These are phyloP conservation scores for Apotomis capreana DNA, from an alignment of 2,888 invertebrate genomes.

Conservation along the genomic window DNA sequence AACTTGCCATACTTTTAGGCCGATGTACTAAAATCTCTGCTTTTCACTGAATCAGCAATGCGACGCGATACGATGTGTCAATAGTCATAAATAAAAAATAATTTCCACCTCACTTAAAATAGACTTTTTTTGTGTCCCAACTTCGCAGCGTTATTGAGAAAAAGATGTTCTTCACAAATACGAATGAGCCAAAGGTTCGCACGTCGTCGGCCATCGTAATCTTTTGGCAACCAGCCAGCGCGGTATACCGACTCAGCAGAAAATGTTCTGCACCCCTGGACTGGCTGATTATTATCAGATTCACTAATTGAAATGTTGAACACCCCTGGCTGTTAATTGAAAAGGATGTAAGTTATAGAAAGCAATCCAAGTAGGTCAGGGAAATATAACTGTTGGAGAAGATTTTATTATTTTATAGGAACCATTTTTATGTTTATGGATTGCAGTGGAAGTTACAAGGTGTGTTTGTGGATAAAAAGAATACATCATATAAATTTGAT, in stretches of 20 bases:
- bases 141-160: too few species aligned
- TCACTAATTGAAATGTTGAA: background rate
- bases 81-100: too few species aligned
- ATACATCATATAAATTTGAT: too few species aligned
- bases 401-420: background rate
- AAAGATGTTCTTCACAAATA: background rate
- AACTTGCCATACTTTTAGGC: too few species aligned
- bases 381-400: background rate
- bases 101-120: too few species aligned
- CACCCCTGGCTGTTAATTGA: background rate
- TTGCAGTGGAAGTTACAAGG: too few species aligned
- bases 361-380: background rate
- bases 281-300: background rate
- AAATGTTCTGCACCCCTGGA: constrained; percentile 21
- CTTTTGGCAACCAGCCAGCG: constrained; percentile 2
- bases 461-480: too few species aligned
- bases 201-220: background rate
- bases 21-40: too few species aligned
- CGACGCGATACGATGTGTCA: too few species aligned
- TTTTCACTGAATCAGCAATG: too few species aligned
- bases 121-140: too few species aligned
- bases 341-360: background rate
- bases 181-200: background rate
- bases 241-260: background rate
- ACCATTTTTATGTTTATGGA: too few species aligned